Evolutionary conservation across 2,888 invertebrate genomes (phyloP).

Genomic region (Polydrusus pterygomalis): DNA sequence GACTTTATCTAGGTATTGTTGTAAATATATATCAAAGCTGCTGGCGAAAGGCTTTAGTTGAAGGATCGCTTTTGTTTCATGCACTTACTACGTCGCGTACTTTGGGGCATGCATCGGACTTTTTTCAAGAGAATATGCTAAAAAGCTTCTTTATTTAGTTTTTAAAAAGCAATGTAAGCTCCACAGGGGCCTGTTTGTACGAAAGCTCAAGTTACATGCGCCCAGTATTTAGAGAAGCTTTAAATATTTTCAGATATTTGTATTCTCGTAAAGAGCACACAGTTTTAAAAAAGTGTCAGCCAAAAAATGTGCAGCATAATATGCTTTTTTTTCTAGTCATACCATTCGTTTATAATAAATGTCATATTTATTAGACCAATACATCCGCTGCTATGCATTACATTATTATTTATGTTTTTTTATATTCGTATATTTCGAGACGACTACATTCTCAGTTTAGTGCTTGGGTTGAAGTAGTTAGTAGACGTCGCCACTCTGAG

Average conservation of each 20-base stretch:
- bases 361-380: too few species aligned
- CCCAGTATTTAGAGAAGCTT: background rate
- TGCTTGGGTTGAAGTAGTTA: too few species aligned
- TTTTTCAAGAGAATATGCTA: constrained; percentile 26
- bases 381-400: too few species aligned
- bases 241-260: background rate
- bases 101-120: constrained; percentile 15
- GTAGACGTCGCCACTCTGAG: too few species aligned
- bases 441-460: too few species aligned
- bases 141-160: constrained; percentile 30
- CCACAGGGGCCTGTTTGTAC: background rate
- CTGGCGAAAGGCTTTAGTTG: constrained; percentile 18
- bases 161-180: constrained; percentile 15
- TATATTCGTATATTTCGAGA: too few species aligned
- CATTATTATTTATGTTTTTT: too few species aligned
- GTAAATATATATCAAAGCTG: constrained; percentile 38
- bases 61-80: constrained; percentile 31
- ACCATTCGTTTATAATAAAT: too few species aligned
- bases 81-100: constrained; percentile 27
- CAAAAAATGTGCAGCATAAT: too few species aligned
- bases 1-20: constrained; percentile 33
- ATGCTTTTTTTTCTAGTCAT: too few species aligned
- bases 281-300: too few species aligned
- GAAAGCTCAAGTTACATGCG: background rate
- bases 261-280: too few species aligned